These are phyloP conservation scores for Enteromius paludinosus DNA, from an alignment of 2,797 vertebrate species.

Conservation along the genomic window DNA sequence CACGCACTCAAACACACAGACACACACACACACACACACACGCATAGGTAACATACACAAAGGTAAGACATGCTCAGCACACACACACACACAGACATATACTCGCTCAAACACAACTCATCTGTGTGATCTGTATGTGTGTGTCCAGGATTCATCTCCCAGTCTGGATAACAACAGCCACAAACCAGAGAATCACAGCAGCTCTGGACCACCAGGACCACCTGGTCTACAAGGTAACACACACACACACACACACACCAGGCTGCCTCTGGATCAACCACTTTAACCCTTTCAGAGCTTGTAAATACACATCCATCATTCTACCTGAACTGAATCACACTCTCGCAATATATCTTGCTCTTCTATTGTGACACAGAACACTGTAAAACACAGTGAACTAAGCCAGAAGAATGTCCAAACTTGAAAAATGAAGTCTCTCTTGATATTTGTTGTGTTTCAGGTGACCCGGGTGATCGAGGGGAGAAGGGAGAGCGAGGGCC, in stretches of 20 bases:
- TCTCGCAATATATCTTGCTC: not conserved
- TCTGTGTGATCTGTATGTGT: not conserved
- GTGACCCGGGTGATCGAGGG: conserved; percentile 76
- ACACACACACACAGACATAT: not conserved
- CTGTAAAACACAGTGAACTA: not conserved
- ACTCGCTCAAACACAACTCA: conserved; percentile 9
- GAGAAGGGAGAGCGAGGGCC: conserved; percentile 72
- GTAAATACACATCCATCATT: not conserved
- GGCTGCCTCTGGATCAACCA: not conserved
- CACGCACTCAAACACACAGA: not conserved
- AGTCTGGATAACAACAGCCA: conserved; percentile 75
- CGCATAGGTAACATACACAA: not conserved
- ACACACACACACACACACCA: not conserved
- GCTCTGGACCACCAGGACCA: conserved; percentile 69
- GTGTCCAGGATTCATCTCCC: conserved; percentile 65
- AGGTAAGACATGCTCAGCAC: not conserved
- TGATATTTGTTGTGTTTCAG: conserved; percentile 47
- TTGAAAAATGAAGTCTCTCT: not conserved
- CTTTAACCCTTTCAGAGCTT: not conserved
- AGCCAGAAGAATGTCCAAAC: not conserved
- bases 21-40: not conserved
- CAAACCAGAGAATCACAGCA: conserved; percentile 68
- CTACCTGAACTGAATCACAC: not conserved
- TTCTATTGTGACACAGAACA: not conserved
- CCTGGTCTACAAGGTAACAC: conserved; percentile 78